Evolutionary conservation across 1,140 invertebrate genomes (phyloP).

Genomic region (Glossosoma conforme): DNA sequence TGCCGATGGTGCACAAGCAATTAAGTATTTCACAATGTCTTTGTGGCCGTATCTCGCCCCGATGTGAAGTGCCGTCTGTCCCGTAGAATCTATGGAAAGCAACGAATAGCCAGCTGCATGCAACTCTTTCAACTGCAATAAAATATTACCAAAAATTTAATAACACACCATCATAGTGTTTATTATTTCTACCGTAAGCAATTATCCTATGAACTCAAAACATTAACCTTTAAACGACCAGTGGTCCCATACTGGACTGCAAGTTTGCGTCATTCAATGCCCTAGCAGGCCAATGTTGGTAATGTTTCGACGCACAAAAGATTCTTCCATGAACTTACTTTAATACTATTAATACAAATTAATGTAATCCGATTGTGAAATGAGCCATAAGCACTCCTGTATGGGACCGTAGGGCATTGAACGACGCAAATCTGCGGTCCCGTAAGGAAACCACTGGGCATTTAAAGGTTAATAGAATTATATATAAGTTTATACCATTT

Average conservation of each 20-base stretch:
- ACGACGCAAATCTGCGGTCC: too few relatives aligned
- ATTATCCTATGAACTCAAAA: background rate
- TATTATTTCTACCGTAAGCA: background rate
- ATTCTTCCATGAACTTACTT: too few relatives aligned
- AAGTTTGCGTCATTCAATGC: too few relatives aligned
- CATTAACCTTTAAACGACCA: background rate
- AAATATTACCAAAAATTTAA: slow-evolving; percentile 6
- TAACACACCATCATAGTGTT: slow-evolving; percentile 1
- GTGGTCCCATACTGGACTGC: too few relatives aligned
- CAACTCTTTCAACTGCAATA: slow-evolving; percentile 72
- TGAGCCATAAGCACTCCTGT: too few relatives aligned
- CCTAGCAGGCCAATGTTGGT: too few relatives aligned
- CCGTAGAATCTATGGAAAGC: slow-evolving; percentile 76
- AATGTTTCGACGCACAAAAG: too few relatives aligned
- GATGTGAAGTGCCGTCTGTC: slow-evolving; percentile 87
- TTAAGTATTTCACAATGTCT: slow-evolving; percentile 84
- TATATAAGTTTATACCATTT: slow-evolving; percentile 38
- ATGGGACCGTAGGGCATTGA: too few relatives aligned
- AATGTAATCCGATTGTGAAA: too few relatives aligned
- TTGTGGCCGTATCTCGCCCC: slow-evolving; percentile 82
- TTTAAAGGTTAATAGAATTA: slow-evolving; percentile 2
- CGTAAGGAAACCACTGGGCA: too few relatives aligned
- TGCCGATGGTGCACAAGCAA: slow-evolving; percentile 75
- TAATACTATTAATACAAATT: too few relatives aligned
- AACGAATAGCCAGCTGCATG: slow-evolving; percentile 80